phyloP scores from a whole-genome alignment of 1,140 invertebrate species.

The Sinonovacula constricta region DNA sequence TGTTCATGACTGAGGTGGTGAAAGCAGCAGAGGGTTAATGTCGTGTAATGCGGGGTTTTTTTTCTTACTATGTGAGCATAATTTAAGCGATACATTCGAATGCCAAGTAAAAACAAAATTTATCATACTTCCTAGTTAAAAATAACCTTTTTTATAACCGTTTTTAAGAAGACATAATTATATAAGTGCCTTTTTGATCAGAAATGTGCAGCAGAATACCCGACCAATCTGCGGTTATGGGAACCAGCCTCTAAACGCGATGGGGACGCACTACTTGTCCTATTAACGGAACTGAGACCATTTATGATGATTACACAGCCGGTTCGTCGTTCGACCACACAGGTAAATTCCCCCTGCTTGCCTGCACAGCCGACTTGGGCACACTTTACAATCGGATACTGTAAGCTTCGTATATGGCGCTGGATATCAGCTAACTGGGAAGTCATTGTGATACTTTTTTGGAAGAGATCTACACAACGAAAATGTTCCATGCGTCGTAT shows the following conservation, averaged over 20 bases:
- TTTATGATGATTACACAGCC: constrained; percentile 18
- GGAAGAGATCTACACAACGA: constrained; percentile 20
- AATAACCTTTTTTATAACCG: too few relatives aligned
- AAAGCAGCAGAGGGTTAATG: too few relatives aligned
- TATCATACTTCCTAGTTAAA: too few relatives aligned
- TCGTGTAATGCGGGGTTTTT: too few relatives aligned
- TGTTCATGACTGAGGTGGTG: too few relatives aligned
- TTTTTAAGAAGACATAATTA: too few relatives aligned
- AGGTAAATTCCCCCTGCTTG: constrained; percentile 46
- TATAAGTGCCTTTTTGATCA: too few relatives aligned
- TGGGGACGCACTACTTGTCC: constrained; percentile 37
- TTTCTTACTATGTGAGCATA: too few relatives aligned
- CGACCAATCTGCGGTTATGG: too few relatives aligned
- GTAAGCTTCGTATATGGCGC: constrained; percentile 47
- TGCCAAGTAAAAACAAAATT: too few relatives aligned
- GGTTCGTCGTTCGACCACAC: constrained; percentile 23
- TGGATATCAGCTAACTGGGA: constrained; percentile 77
- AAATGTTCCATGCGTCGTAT: constrained; percentile 59
- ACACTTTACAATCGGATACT: neutral
- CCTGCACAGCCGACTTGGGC: constrained; percentile 31
- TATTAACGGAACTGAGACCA: neutral
- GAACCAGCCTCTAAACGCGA: constrained; percentile 25
- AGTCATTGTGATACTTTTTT: constrained; percentile 74
- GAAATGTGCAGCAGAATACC: too few relatives aligned
- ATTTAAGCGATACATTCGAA: too few relatives aligned